Evolutionary conservation across 2,888 invertebrate species (phyloP).

Genomic region (Mimas tiliae): DNA sequence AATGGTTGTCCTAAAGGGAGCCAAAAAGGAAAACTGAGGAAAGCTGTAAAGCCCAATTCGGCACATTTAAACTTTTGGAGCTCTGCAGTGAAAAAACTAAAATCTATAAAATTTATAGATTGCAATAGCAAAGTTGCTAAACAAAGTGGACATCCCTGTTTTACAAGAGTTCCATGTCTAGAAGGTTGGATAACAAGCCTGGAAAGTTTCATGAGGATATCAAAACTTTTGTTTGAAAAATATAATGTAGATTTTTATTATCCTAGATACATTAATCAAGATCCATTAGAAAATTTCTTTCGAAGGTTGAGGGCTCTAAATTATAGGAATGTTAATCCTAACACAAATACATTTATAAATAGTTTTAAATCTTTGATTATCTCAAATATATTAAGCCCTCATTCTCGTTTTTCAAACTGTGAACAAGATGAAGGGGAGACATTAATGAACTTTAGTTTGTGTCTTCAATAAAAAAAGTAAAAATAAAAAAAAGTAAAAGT

Average conservation of each 20-base stretch:
- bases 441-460: slow-evolving; percentile 8
- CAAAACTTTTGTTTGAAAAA: background rate
- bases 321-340: background rate
- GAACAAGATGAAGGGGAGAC: slow-evolving; percentile 6
- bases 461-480: background rate
- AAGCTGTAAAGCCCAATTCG: slow-evolving; percentile 1
- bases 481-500: background rate
- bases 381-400: slow-evolving; percentile 1
- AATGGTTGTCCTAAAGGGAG: background rate
- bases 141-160: background rate
- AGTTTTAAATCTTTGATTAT: background rate
- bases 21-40: slow-evolving; percentile 1
- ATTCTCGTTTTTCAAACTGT: background rate
- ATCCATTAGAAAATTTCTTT: too few species aligned
- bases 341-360: background rate
- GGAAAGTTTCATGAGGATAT: background rate
- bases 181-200: slow-evolving; percentile 3
- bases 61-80: background rate
- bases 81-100: background rate
- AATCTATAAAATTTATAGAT: slow-evolving; percentile 3
- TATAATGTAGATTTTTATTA: too few species aligned
- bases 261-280: too few species aligned
- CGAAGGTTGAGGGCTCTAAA: background rate
- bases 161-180: background rate
- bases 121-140: background rate